Evolutionary conservation across 64 coral and sea anemone species (phyloP), one percentile per base, ranked within the genome.

Genomic region (Anthopleura sola): DNA sequence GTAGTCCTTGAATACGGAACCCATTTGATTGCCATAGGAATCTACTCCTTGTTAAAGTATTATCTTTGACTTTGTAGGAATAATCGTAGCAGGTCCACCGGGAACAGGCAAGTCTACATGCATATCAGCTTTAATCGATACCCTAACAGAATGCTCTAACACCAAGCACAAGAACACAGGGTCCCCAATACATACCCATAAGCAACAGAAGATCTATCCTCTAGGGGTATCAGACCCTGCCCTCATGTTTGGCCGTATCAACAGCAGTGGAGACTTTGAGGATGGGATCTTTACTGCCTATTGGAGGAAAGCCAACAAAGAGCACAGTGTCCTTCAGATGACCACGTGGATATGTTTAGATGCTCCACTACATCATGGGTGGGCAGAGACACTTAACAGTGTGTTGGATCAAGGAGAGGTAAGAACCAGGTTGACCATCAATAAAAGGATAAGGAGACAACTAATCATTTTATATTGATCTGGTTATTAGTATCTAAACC

Each of bases 321-420:
- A 87, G 20, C 97, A 99, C 76, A 99, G 93, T 88, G 78, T 99
- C 20, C 97, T 95, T 49, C 88, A 92, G 37, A 99, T 94, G 87
- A 99, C 97, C 1, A 99, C 97, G 1, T 99, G 97, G 97, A 84
- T 99, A 10, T 99, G 97, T 66, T 60, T 99, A 17, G 97, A 99
- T 86, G 93, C 90, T 2, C 97, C 97, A 6, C 53, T 99, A 8
- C 97, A 99, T 85, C 87, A 91, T 75, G 97, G 93, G 29, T 99
- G 97, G 97, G 84, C 90, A 82, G 97, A 99, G 54, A 95, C 90
- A 87, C 87, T 99, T 13, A 95, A 87, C 60, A 99, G 97, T 48
- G 87, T 92, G 3, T 69, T 99, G 38, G 97, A 99, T 87, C 92
- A 95, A 69, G 97, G 92, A 84, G 64, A 95, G 74, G 97, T 99